Conservation (phyloP, 2,888 invertebrate species). For the Perdita meconis region DNA sequence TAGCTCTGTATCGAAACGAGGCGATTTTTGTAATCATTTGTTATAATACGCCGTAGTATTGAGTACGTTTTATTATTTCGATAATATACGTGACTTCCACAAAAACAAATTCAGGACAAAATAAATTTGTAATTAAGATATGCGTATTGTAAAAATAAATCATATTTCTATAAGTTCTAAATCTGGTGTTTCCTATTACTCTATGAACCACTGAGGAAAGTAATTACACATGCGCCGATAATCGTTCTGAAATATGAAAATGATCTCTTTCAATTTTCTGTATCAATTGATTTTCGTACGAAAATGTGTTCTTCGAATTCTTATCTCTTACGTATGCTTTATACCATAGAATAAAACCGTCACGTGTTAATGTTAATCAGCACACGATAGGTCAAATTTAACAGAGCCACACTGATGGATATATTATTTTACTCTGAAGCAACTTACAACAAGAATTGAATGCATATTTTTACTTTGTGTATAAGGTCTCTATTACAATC, state of each 20-base stretch:
- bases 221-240: slow-evolving; percentile 47
- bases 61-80: slow-evolving; percentile 57
- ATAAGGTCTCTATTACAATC: slow-evolving; percentile 11
- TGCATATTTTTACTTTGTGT: slow-evolving; percentile 11
- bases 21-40: slow-evolving; percentile 61
- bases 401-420: slow-evolving; percentile 11
- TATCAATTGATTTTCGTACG: slow-evolving; percentile 23
- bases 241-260: slow-evolving; percentile 75
- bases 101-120: slow-evolving; percentile 50
- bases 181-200: slow-evolving; percentile 66
- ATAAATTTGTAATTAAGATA: slow-evolving; percentile 77
- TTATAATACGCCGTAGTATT: slow-evolving; percentile 56
- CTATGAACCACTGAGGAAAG: slow-evolving; percentile 45
- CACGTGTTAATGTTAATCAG: slow-evolving; percentile 13
- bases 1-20: slow-evolving; percentile 63
- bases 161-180: slow-evolving; percentile 79
- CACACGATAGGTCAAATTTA: slow-evolving; percentile 36
- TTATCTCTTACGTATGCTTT: slow-evolving; percentile 23
- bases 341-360: slow-evolving; percentile 17
- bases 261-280: slow-evolving; percentile 49
- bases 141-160: slow-evolving; percentile 78
- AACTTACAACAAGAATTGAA: slow-evolving; percentile 14
- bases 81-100: slow-evolving; percentile 55
- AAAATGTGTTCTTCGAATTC: slow-evolving; percentile 32
- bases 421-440: slow-evolving; percentile 20